These are phyloP conservation scores for Eurystomus glaucurus DNA, from an alignment of 2,797 vertebrate species.

Conservation along the genomic window DNA sequence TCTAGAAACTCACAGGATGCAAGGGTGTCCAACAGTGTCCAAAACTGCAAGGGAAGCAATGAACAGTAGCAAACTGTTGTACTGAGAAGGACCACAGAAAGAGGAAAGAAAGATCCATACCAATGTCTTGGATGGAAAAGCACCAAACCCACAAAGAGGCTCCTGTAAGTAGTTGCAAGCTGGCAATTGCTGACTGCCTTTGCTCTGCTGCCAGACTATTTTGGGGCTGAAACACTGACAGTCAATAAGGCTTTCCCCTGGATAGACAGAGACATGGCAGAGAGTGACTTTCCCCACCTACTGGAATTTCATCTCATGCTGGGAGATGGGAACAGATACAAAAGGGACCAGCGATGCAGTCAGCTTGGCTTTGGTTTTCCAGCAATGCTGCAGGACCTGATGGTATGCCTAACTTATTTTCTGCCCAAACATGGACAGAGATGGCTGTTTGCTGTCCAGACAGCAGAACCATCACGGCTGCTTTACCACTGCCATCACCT, in stretches of 20 bases:
- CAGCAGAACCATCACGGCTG: neutral
- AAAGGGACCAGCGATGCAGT: accelerated
- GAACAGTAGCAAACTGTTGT: neutral
- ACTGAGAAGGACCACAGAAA: neutral
- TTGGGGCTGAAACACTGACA: neutral
- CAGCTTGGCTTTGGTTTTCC: neutral
- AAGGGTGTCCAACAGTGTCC: neutral
- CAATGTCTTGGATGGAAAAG: neutral
- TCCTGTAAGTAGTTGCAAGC: neutral
- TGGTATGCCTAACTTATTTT: neutral
- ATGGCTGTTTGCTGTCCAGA: neutral
- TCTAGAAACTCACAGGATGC: neutral
- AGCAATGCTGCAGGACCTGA: accelerated
- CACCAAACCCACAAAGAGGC: neutral
- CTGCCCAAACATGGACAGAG: neutral
- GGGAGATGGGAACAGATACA: neutral
- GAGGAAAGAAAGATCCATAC: neutral
- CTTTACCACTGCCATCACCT: neutral
- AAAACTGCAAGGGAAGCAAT: neutral
- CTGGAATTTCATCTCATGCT: neutral
- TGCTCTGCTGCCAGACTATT: neutral
- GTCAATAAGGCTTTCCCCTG: neutral
- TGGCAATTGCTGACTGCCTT: neutral
- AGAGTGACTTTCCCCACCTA: neutral
- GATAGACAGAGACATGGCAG: neutral